phyloP scores from a whole-genome alignment of 2,888 invertebrate species.

The Habroteleia sp. region DNA sequence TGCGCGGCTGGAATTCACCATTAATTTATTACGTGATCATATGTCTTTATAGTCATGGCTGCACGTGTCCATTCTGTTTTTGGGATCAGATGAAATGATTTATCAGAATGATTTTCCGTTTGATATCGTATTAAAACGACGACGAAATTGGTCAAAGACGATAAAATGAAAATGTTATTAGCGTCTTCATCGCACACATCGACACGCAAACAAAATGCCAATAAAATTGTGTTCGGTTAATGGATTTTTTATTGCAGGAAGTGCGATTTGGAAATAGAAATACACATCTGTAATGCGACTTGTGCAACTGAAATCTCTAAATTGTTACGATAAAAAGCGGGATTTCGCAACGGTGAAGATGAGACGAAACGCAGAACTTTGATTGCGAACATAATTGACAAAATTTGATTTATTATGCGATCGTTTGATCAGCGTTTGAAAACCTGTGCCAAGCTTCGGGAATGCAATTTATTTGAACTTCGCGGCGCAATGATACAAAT shows the following conservation, averaged over 20 bases:
- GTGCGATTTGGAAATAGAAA: conserved; percentile 29
- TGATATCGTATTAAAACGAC: too few relatives aligned
- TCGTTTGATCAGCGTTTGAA: too few relatives aligned
- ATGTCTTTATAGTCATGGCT: not conserved
- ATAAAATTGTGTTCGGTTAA: conserved; percentile 34
- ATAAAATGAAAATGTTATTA: conserved; percentile 5
- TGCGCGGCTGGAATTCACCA: conserved; percentile 37
- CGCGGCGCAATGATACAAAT: not conserved
- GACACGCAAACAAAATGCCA: conserved; percentile 17
- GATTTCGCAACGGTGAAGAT: too few relatives aligned
- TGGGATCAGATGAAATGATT: conserved; percentile 8
- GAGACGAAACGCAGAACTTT: too few relatives aligned
- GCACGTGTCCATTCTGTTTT: conserved; percentile 26
- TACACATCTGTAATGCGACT: conserved; percentile 15
- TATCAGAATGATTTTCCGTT: too few relatives aligned
- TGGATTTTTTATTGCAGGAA: conserved; percentile 45
- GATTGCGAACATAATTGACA: too few relatives aligned
- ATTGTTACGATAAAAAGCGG: not conserved
- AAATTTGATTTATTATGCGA: too few relatives aligned
- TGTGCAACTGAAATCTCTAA: conserved; percentile 18
- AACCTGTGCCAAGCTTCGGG: too few relatives aligned
- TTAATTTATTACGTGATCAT: conserved; percentile 43
- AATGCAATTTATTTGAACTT: not conserved
- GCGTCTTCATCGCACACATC: conserved; percentile 11
- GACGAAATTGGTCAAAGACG: too few relatives aligned